Evolutionary conservation across 1,140 invertebrate species (phyloP).

Genomic region (Lepeophtheirus salmonis): DNA sequence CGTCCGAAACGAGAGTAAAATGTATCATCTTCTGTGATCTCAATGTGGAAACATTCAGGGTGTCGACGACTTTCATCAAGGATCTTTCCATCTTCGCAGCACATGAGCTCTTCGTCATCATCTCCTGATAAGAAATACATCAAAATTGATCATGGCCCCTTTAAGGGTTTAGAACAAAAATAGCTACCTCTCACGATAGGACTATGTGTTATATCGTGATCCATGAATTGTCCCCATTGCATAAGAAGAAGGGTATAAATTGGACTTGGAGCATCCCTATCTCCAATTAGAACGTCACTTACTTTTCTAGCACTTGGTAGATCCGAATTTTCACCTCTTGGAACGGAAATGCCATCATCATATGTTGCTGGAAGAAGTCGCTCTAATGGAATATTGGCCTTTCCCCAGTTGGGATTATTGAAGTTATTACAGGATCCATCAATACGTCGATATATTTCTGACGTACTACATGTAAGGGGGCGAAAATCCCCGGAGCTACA

Average conservation of each 20-base stretch:
- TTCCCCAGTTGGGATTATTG: slow-evolving; percentile 45
- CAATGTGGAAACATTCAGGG: slow-evolving; percentile 24
- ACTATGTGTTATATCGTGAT: slow-evolving; percentile 78
- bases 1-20: slow-evolving; percentile 23
- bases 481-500: too few relatives aligned
- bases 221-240: slow-evolving; percentile 78
- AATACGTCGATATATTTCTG: slow-evolving; percentile 49
- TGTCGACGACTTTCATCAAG: slow-evolving; percentile 24
- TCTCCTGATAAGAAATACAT: background rate
- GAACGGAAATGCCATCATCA: slow-evolving; percentile 40
- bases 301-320: slow-evolving; percentile 19
- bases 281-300: slow-evolving; percentile 5
- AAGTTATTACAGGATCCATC: slow-evolving; percentile 75
- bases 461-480: too few relatives aligned
- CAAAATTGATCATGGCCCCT: too few relatives aligned
- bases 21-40: slow-evolving; percentile 22
- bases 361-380: slow-evolving; percentile 60
- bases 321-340: background rate
- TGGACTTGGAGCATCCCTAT: background rate
- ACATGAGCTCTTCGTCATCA: slow-evolving; percentile 28
- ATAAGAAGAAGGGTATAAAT: slow-evolving; percentile 17
- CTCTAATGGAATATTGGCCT: slow-evolving; percentile 51
- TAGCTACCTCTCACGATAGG: slow-evolving; percentile 28
- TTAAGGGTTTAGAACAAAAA: background rate
- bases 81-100: slow-evolving; percentile 42